These are phyloP conservation scores for Catalaphyllia jardinei DNA, from an alignment of 64 coral and sea anemone species.

Conservation along the genomic window DNA sequence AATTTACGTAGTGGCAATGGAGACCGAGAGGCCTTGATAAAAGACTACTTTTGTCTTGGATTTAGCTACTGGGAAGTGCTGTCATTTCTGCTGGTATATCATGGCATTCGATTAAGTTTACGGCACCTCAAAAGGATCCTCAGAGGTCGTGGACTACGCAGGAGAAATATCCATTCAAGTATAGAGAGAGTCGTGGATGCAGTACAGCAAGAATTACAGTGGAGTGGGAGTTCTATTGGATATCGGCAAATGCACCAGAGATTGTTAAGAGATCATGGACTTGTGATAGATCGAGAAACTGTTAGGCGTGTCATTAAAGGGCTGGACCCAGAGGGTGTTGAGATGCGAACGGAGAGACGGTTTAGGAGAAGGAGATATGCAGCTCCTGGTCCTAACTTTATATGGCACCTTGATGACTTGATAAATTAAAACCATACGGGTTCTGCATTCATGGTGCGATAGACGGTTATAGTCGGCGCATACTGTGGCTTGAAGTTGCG, in stretches of 20 bases:
- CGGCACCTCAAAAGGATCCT: constrained; percentile 38
- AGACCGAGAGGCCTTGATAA: too few species aligned
- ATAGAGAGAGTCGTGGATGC: too few species aligned
- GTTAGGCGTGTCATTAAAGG: constrained; percentile 14
- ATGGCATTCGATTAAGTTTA: constrained; percentile 41
- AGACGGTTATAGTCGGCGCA: too few species aligned
- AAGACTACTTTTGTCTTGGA: constrained; percentile 44
- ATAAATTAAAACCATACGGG: constrained; percentile 13
- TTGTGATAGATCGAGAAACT: constrained; percentile 45
- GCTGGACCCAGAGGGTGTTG: constrained; percentile 40
- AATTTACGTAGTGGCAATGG: too few species aligned
- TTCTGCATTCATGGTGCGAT: constrained; percentile 4
- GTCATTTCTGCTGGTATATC: constrained; percentile 17
- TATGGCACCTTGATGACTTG: constrained; percentile 19
- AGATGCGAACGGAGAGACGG: constrained; percentile 26
- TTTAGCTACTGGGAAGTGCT: constrained; percentile 27
- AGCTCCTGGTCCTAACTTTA: constrained; percentile 24
- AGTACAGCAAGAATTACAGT: constrained; percentile 52
- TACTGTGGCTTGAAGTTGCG: too few species aligned
- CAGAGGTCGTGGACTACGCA: too few species aligned
- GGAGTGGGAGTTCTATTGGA: constrained; percentile 39
- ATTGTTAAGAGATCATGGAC: constrained; percentile 29
- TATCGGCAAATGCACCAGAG: constrained; percentile 48
- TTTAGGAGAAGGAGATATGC: constrained; percentile 36
- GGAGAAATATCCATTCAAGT: too few species aligned